Evolutionary conservation across 1,140 invertebrate species (phyloP).

Genomic region (Drosophila nikananu): DNA sequence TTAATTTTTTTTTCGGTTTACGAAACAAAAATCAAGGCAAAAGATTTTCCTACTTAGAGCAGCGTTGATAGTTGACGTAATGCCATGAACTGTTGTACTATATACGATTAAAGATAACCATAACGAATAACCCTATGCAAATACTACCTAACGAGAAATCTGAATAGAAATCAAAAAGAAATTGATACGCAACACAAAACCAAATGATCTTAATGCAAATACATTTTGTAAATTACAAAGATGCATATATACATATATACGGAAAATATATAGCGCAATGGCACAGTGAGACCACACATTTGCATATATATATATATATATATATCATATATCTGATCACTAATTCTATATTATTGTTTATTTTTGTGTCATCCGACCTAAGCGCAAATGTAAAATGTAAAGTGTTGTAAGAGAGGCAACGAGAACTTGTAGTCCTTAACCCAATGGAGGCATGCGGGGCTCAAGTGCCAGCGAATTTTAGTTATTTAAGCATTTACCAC

Average conservation of each 20-base stretch:
- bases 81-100: constrained; percentile 75
- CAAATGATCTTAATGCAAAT: constrained; percentile 77
- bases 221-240: constrained; percentile 65
- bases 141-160: constrained; percentile 50
- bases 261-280: constrained; percentile 25
- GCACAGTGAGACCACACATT: constrained; percentile 17
- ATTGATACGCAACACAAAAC: constrained; percentile 73
- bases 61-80: constrained; percentile 64
- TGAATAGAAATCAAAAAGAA: constrained; percentile 64
- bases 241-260: constrained; percentile 45
- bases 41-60: constrained; percentile 53
- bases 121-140: constrained; percentile 38
- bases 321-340: constrained; percentile 17
- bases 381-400: constrained; percentile 52
- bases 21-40: constrained; percentile 44
- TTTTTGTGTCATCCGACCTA: constrained; percentile 42
- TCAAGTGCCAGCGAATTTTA: constrained; percentile 74
- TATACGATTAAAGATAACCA: constrained; percentile 54
- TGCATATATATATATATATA: constrained; percentile 4
- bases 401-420: constrained; percentile 49
- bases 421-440: constrained; percentile 57
- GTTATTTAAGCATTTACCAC: constrained; percentile 74
- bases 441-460: constrained; percentile 64
- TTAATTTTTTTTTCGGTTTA: constrained; percentile 6
- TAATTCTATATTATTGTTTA: constrained; percentile 30